Evolutionary conservation across 2,888 invertebrate species (phyloP).

Genomic region (Melitaea athalia): DNA sequence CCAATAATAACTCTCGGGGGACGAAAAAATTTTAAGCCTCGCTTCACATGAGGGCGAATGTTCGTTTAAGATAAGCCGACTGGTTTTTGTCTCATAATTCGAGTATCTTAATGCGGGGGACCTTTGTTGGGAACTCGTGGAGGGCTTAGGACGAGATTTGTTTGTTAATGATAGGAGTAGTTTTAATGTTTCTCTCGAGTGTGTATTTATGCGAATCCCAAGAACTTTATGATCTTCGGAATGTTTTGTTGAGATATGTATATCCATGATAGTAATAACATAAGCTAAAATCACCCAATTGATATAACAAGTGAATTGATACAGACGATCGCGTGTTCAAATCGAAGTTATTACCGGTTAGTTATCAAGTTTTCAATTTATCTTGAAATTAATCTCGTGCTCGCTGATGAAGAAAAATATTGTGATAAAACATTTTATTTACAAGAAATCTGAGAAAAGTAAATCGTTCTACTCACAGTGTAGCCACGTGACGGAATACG

Average conservation of each 20-base stretch:
- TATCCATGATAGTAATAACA: background rate
- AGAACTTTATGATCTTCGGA: background rate
- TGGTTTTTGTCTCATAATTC: slow-evolving; percentile 64
- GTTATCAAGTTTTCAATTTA: background rate
- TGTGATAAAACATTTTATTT: no score
- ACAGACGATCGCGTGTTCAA: no score
- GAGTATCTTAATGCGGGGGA: slow-evolving; percentile 34
- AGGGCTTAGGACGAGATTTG: slow-evolving; percentile 22
- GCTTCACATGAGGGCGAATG: slow-evolving; percentile 57
- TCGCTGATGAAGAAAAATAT: no score
- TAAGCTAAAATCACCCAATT: background rate
- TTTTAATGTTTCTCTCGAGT: slow-evolving; percentile 8
- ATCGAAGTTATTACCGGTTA: no score
- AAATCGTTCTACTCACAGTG: no score
- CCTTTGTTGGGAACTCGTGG: slow-evolving; percentile 24
- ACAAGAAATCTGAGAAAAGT: no score
- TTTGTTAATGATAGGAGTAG: slow-evolving; percentile 14
- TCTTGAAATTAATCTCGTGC: no score
- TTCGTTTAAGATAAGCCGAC: slow-evolving; percentile 64
- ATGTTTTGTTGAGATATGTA: background rate
- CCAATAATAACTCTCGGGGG: slow-evolving; percentile 33
- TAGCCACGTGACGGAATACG: no score
- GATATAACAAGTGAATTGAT: no score
- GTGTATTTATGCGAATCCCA: background rate
- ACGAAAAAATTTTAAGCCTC: slow-evolving; percentile 39